Conservation (phyloP, 1,140 invertebrate species). For the Lysiphlebus fabarum region DNA sequence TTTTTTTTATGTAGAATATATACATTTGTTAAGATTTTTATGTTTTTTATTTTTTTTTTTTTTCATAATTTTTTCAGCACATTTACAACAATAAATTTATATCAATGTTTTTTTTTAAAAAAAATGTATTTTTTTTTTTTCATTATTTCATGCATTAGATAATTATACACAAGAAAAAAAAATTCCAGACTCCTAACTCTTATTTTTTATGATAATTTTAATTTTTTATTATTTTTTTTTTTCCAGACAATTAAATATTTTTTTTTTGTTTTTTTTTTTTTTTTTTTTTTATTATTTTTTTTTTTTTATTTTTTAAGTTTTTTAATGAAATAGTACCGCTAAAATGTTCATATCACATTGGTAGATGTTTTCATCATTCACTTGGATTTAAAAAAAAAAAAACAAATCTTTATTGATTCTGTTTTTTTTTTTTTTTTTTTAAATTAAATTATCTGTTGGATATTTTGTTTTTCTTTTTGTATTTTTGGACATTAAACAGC, state of each 20-base stretch:
- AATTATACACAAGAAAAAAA: not conserved
- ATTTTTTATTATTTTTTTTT: conserved; percentile 20
- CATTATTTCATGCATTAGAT: not conserved
- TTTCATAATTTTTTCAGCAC: too few species aligned
- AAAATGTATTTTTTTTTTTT: conserved; percentile 2
- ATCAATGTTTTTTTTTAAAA: conserved; percentile 12
- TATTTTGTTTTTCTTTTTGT: conserved; percentile 23
- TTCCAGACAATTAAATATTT: conserved; percentile 13
- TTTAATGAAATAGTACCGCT: conserved; percentile 45
- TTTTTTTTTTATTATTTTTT: conserved; percentile 23
- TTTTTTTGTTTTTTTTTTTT: conserved; percentile 16
- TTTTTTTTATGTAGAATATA: too few species aligned
- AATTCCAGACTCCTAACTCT: conserved; percentile 14
- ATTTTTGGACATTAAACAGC: conserved; percentile 33
- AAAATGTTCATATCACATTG: conserved; percentile 55
- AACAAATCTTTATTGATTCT: too few species aligned
- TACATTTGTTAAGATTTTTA: too few species aligned
- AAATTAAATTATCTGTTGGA: conserved; percentile 12
- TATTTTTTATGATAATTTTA: conserved; percentile 17
- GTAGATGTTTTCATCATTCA: conserved; percentile 32
- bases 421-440: not conserved
- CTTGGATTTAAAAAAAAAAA: conserved; percentile 1
- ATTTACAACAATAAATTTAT: too few species aligned
- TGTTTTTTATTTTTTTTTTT: too few species aligned
- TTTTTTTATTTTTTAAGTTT: conserved; percentile 27